Evolutionary conservation across 2,888 invertebrate species (phyloP).

Genomic region (Cheilosia urbana): DNA sequence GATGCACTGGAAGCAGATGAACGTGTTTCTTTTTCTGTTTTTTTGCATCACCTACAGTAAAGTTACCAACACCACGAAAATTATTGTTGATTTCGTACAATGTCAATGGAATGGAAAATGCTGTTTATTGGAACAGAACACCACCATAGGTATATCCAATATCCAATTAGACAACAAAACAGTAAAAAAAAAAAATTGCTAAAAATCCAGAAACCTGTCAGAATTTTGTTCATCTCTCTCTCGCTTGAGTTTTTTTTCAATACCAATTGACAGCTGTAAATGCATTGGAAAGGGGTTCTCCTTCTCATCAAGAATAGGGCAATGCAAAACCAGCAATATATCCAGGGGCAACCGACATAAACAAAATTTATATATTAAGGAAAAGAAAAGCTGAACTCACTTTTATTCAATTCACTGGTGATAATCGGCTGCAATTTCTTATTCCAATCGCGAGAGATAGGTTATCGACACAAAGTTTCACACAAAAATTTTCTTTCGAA

Average conservation of each 20-base stretch:
- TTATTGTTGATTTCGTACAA: slow-evolving; percentile 19
- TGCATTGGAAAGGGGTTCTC: neutral
- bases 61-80: neutral
- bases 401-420: slow-evolving; percentile 27
- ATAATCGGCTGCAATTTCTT: slow-evolving; percentile 27
- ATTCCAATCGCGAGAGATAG: slow-evolving; percentile 17
- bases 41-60: slow-evolving; percentile 3
- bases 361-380: slow-evolving; percentile 41
- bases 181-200: slow-evolving; percentile 12
- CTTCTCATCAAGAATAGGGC: slow-evolving; percentile 27
- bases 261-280: slow-evolving; percentile 47
- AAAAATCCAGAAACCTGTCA: slow-evolving; percentile 39
- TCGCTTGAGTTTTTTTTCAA: neutral
- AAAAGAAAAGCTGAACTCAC: neutral
- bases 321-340: slow-evolving; percentile 40
- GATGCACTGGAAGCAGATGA: slow-evolving; percentile 28
- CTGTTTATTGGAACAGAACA: slow-evolving; percentile 19
- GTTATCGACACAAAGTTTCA: slow-evolving; percentile 46
- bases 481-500: slow-evolving; percentile 42
- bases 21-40: neutral
- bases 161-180: slow-evolving; percentile 32
- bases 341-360: slow-evolving; percentile 46
- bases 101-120: slow-evolving; percentile 25
- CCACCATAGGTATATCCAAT: neutral
- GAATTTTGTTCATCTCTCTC: slow-evolving; percentile 35